phyloP scores from a whole-genome alignment of 2,113 vertebrate species.

The Mugil cephalus region DNA sequence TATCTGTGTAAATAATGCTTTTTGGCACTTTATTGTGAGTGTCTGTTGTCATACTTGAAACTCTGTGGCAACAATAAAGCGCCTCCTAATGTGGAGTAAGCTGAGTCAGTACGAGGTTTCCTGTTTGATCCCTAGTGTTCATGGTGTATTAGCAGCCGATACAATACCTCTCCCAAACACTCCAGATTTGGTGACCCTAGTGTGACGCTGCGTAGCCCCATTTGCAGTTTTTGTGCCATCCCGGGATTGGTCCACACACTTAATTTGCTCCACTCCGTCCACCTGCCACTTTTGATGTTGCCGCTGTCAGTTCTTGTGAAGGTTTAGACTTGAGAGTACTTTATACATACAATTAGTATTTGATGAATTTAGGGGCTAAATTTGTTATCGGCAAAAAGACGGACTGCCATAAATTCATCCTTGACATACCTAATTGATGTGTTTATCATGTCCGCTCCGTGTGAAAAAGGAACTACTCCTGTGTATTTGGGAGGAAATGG shows the following conservation, averaged over 20 bases:
- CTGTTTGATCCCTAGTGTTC: background rate
- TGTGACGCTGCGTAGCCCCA: constrained; percentile 6
- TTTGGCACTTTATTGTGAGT: constrained; percentile 3
- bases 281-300: constrained; percentile 23
- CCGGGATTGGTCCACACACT: constrained; percentile 11
- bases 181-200: constrained; percentile 31
- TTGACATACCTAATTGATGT: constrained; percentile 57
- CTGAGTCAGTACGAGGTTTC: constrained; percentile 7
- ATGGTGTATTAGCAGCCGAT: constrained; percentile 23
- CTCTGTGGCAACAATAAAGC: constrained; percentile 1
- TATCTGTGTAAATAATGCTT: background rate
- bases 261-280: constrained; percentile 46
- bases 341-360: constrained; percentile 26
- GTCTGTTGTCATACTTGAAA: background rate
- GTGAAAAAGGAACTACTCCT: constrained; percentile 24
- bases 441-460: constrained; percentile 55
- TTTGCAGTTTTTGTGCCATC: constrained; percentile 35
- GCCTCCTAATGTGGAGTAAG: constrained; percentile 9
- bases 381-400: constrained; percentile 21
- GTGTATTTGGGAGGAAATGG: constrained; percentile 48
- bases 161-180: constrained; percentile 25
- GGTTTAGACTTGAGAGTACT: constrained; percentile 28
- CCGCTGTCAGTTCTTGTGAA: constrained; percentile 40
- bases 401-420: constrained; percentile 21
- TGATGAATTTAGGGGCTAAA: constrained; percentile 28